Percentiles rank a stretch among this genome's conserved stretches.
phyloP scores from a whole-genome alignment of 2,888 invertebrate species.

The Rhaphigaster nebulosa region DNA sequence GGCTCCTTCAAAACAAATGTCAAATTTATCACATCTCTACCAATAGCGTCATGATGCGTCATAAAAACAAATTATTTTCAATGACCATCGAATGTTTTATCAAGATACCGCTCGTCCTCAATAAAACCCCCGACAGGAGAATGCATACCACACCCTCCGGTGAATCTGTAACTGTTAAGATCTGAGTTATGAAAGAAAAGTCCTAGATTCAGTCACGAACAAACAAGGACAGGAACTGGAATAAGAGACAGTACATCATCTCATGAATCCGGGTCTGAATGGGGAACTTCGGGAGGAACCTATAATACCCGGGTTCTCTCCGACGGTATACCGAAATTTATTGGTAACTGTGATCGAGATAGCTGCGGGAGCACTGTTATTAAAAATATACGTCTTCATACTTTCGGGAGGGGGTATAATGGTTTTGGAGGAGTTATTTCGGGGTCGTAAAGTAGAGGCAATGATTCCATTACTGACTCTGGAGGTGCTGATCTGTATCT shows the following conservation, averaged over 20 bases:
- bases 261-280: slow-evolving; percentile 21
- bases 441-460: slow-evolving; percentile 48
- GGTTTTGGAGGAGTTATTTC: slow-evolving; percentile 47
- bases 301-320: slow-evolving; percentile 32
- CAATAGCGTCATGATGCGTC: neutral
- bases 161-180: slow-evolving; percentile 7
- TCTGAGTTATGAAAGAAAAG: slow-evolving; percentile 20
- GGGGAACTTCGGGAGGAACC: neutral
- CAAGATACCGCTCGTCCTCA: neutral
- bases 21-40: neutral
- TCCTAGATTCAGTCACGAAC: neutral
- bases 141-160: neutral
- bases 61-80: neutral
- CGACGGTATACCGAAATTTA: slow-evolving; percentile 29
- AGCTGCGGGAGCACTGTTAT: slow-evolving; percentile 51
- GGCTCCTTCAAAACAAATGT: neutral
- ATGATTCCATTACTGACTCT: slow-evolving; percentile 43
- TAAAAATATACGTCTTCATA: slow-evolving; percentile 56
- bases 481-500: neutral
- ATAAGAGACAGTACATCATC: slow-evolving; percentile 27
- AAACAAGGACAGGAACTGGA: neutral
- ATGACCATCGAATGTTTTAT: neutral
- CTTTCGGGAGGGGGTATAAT: slow-evolving; percentile 30
- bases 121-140: neutral
- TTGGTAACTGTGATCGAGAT: slow-evolving; percentile 47